Evolutionary conservation across 2,888 invertebrate species (phyloP), one percentile per base, ranked within the genome.

Genomic region (Limnephilus lunatus): DNA sequence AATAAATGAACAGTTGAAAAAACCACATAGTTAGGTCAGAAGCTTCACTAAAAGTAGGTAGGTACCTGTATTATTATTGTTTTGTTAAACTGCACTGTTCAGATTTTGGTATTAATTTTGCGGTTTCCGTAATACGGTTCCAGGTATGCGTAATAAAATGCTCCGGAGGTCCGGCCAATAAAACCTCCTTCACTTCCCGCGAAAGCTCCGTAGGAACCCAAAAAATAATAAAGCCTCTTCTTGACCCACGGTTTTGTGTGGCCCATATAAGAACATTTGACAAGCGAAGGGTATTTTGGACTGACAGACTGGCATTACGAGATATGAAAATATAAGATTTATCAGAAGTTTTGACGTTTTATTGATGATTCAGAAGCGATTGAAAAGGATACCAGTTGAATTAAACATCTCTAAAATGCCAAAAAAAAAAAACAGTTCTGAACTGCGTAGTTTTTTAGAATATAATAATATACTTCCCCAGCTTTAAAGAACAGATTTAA

Each of bases 181-280:
- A 83, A 83, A 39, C 83, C 83, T 35, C 39, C 32, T 35, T 35
- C 35, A 35, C 35, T 39, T 83, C 83, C 83, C 83, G 35, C 35
- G 83, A 35, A 83, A 25, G 35, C 39, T 83, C 68, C 31, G 25
- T 25, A n/a, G 83, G 83, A 83, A 32, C 9, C 83, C 83, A 83
- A 83, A 83, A 25, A 15, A 83, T 35, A 83, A 83, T 35, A 32
- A 83, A 15, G 68, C 9, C n/a, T 68, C 68, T 25, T 68, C 68
- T 83, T 19, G 35, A 83, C 83, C 83, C 83, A 83, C 39, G 83
- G 35, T 19, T 83, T 35, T 83, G 83, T 83, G 83, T 83, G 31
- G 83, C 83, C 83, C 35, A 83, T n/a, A 35, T 83, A 31, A 35
- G 32, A 35, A 83, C 83, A 39, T 32, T 83, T 35, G 35, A 83